These are phyloP conservation scores for Dione juno DNA, from an alignment of 2,888 invertebrate genomes.

Conservation along the genomic window DNA sequence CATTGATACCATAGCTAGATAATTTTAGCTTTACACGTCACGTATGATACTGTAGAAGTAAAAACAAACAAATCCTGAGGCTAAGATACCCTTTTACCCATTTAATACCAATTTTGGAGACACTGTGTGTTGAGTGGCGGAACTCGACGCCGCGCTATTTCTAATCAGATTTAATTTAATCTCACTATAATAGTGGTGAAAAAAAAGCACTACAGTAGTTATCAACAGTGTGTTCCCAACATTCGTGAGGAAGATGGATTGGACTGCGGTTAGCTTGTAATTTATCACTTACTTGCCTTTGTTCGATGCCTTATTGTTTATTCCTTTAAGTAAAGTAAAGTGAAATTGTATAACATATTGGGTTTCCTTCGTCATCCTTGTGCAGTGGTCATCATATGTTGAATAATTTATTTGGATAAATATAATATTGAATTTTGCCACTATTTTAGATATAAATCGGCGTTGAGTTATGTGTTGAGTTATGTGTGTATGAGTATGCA, in stretches of 20 bases:
- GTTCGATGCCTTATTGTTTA: constrained; percentile 55
- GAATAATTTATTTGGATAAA: neutral
- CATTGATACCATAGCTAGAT: no score
- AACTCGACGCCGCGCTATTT: neutral
- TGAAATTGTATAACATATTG: constrained; percentile 24
- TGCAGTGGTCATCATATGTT: neutral
- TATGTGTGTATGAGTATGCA: no score
- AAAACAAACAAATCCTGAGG: no score
- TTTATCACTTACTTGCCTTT: constrained; percentile 67
- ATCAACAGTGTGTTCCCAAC: constrained; percentile 20
- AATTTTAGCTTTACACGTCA: no score
- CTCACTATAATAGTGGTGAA: neutral
- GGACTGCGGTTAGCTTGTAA: constrained; percentile 55
- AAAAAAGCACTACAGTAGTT: neutral
- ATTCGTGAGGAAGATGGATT: constrained; percentile 59
- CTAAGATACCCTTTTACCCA: no score
- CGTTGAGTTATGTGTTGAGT: no score
- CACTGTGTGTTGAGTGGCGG: neutral
- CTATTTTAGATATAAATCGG: no score
- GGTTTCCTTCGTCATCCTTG: constrained; percentile 17
- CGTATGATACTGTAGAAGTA: no score
- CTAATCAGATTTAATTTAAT: neutral
- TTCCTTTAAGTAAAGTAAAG: constrained; percentile 41
- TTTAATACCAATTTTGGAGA: no score
- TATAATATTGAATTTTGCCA: no score